A percentile compares a stretch with the other conserved stretches of the same genome.
Conservation (phyloP, 2,888 invertebrate genomes). For the Drosophila tanythrix region DNA sequence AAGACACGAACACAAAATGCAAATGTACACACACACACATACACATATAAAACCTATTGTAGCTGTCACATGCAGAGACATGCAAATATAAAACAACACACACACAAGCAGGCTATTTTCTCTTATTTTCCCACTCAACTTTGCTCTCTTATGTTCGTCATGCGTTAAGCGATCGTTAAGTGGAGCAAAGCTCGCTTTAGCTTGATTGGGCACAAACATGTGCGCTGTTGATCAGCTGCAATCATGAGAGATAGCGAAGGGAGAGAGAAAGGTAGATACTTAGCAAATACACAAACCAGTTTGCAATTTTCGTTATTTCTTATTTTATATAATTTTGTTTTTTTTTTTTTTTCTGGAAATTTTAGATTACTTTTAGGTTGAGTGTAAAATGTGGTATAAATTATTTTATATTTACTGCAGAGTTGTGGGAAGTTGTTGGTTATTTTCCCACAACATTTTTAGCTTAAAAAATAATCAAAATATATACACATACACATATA, state of each 20-base stretch:
- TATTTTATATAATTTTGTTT: neutral
- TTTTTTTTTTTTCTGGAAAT: neutral
- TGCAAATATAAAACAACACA: neutral
- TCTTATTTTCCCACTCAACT: neutral
- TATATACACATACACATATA: neutral
- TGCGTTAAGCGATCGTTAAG: neutral
- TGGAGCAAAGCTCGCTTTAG: neutral
- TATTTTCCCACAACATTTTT: neutral
- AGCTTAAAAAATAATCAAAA: neutral
- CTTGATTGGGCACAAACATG: neutral
- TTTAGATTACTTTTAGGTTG: neutral
- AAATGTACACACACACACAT: neutral
- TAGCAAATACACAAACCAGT: neutral
- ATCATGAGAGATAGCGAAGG: neutral
- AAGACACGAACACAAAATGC: constrained; percentile 67
- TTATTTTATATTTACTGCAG: neutral
- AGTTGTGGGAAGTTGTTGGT: neutral
- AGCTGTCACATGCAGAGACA: neutral
- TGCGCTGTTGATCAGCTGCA: neutral
- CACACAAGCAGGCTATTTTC: neutral
- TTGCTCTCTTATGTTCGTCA: neutral
- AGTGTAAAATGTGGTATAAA: neutral
- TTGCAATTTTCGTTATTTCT: neutral
- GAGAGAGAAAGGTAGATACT: neutral
- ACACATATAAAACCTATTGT: neutral